Evolutionary conservation across 2,113 vertebrate genomes (phyloP).

Genomic region (Pao palembangensis): DNA sequence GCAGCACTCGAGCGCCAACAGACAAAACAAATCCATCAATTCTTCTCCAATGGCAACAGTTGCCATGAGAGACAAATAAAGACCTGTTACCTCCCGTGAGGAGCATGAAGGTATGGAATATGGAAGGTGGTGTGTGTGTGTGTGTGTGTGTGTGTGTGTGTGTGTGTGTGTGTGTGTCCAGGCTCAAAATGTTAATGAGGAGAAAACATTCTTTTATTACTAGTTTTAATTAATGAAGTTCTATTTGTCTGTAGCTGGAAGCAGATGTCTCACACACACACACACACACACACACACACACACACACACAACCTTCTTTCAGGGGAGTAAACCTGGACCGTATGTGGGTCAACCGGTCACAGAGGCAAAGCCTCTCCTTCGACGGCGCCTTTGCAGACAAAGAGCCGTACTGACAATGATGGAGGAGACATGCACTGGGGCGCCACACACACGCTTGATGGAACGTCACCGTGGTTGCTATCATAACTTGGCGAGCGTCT

Average conservation of each 20-base stretch:
- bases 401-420: slow-evolving; percentile 58
- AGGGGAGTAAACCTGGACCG: slow-evolving; percentile 46
- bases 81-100: slow-evolving; percentile 4
- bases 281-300: background rate
- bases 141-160: background rate
- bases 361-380: slow-evolving; percentile 33
- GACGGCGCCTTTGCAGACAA: slow-evolving; percentile 43
- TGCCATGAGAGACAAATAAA: slow-evolving; percentile 3
- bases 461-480: slow-evolving; percentile 40
- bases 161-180: slow-evolving; percentile 3
- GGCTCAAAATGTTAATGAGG: too few species aligned
- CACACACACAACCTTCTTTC: slow-evolving; percentile 12
- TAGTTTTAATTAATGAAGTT: too few species aligned
- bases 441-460: slow-evolving; percentile 17
- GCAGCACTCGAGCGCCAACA: slow-evolving; percentile 24
- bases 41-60: slow-evolving; percentile 14
- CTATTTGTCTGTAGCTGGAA: slow-evolving; percentile 20
- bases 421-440: slow-evolving; percentile 37
- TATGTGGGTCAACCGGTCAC: slow-evolving; percentile 62
- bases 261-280: slow-evolving; percentile 44
- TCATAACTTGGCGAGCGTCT: slow-evolving; percentile 40
- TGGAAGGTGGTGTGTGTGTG: background rate
- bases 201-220: background rate
- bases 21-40: slow-evolving; percentile 45
- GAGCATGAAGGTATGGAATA: too few species aligned